Percentiles rank a stretch among this genome's conserved stretches.
Evolutionary conservation across 2,113 vertebrate genomes (phyloP).

Genomic region (Scytalopus superciliaris): DNA sequence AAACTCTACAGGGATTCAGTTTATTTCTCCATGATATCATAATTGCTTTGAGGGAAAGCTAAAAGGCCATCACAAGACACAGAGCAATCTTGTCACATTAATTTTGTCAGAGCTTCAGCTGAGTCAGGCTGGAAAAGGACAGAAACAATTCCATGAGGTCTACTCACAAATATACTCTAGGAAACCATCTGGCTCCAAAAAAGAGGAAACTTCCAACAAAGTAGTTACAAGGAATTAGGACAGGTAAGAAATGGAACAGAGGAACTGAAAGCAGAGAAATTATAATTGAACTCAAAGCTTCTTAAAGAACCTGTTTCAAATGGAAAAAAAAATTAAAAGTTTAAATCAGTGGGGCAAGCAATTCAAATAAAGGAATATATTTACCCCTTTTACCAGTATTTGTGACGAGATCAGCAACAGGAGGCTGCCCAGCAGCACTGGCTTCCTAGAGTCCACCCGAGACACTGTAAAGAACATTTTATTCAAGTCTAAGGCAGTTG

Average conservation of each 20-base stretch:
- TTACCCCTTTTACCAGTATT: not conserved
- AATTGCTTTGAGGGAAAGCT: not conserved
- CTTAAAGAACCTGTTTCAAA: not conserved
- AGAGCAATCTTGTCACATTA: not conserved
- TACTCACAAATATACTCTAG: not conserved
- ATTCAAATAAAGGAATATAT: not conserved
- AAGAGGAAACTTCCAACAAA: not conserved
- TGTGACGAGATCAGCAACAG: not conserved
- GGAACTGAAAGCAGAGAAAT: not conserved
- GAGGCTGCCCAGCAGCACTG: not conserved
- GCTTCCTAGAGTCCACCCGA: not conserved
- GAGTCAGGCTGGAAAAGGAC: not conserved
- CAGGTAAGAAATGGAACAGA: not conserved
- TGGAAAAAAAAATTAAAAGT: rapidly evolving
- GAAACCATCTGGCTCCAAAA: not conserved
- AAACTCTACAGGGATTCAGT: not conserved
- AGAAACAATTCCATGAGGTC: not conserved
- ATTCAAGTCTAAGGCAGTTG: not conserved
- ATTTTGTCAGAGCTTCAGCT: not conserved
- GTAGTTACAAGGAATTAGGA: not conserved
- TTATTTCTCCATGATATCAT: not conserved
- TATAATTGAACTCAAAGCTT: not conserved
- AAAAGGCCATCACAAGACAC: not conserved
- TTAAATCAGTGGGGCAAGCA: not conserved
- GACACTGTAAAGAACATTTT: not conserved